phyloP scores from a whole-genome alignment of 2,888 invertebrate species.

The Apoderus coryli region DNA sequence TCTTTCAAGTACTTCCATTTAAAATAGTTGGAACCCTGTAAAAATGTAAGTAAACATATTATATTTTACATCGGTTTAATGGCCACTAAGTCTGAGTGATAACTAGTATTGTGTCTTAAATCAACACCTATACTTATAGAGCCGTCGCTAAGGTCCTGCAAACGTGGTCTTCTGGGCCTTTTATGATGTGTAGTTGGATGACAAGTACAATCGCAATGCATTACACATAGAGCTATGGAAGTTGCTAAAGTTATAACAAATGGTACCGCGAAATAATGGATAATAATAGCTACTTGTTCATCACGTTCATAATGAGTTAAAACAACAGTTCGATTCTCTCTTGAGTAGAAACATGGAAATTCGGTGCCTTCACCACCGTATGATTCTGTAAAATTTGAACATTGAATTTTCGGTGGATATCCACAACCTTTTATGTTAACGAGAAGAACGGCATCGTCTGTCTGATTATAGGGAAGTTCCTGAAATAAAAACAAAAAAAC shows the following conservation, averaged over 20 bases:
- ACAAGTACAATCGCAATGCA: conserved; percentile 76
- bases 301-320: conserved; percentile 71
- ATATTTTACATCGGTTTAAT: conserved; percentile 28
- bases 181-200: conserved; percentile 49
- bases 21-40: too few species aligned
- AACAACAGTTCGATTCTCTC: conserved; percentile 68
- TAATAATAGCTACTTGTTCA: conserved; percentile 67
- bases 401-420: conserved; percentile 63
- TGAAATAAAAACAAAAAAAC: conserved; percentile 1
- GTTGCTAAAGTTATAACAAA: conserved; percentile 73
- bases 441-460: conserved; percentile 44
- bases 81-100: conserved; percentile 30
- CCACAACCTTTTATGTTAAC: conserved; percentile 77
- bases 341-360: conserved; percentile 55
- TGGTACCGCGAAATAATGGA: conserved; percentile 71
- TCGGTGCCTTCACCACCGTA: conserved; percentile 53
- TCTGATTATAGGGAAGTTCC: conserved; percentile 28
- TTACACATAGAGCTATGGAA: conserved; percentile 69
- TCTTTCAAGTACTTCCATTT: too few species aligned
- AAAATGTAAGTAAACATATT: conserved; percentile 1
- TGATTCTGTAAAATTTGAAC: conserved; percentile 57
- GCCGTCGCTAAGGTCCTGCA: conserved; percentile 51
- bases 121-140: conserved; percentile 59
- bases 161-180: conserved; percentile 47
- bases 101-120: conserved; percentile 38